Percentiles rank a stretch among this genome's conserved stretches.
Conservation (phyloP, 2,888 invertebrate species). For the Drosophila limbata region DNA sequence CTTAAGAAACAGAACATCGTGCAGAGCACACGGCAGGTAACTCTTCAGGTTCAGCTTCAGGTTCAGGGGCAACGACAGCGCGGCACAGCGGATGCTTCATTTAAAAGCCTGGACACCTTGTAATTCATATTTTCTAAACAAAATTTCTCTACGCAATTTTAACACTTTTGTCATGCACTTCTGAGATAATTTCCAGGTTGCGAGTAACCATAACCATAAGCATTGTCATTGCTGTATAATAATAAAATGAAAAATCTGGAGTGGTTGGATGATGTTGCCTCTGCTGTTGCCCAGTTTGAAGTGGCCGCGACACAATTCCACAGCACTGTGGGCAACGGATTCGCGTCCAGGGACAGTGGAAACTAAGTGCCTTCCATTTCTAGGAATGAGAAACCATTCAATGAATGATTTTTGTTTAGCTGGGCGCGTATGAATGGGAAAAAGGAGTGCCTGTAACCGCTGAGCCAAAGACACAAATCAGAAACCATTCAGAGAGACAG, state of each 20-base stretch:
- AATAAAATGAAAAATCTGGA: slow-evolving; percentile 18
- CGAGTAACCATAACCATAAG: slow-evolving; percentile 33
- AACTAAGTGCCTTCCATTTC: slow-evolving; percentile 54
- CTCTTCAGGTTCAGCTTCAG: slow-evolving; percentile 42
- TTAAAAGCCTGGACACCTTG: slow-evolving; percentile 52
- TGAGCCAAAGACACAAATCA: slow-evolving; percentile 48
- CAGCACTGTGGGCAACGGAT: slow-evolving; percentile 50
- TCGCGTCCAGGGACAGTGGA: slow-evolving; percentile 47
- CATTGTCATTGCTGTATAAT: slow-evolving; percentile 50
- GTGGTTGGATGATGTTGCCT: slow-evolving; percentile 20
- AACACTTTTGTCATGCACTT: slow-evolving; percentile 71
- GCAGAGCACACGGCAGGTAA: slow-evolving; percentile 63
- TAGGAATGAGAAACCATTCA: slow-evolving; percentile 55
- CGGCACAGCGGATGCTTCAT: slow-evolving; percentile 53
- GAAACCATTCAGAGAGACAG: slow-evolving; percentile 47
- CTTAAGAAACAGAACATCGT: slow-evolving; percentile 52
- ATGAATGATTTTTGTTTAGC: slow-evolving; percentile 44
- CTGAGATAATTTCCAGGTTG: slow-evolving; percentile 62
- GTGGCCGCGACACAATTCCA: slow-evolving; percentile 59
- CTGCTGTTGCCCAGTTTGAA: slow-evolving; percentile 54
- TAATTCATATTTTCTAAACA: slow-evolving; percentile 80
- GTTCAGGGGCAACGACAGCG: slow-evolving; percentile 39
- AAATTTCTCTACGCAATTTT: slow-evolving; percentile 69
- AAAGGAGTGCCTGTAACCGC: slow-evolving; percentile 56
- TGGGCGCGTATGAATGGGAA: slow-evolving; percentile 45